These are phyloP conservation scores for Nasonovia ribisnigri DNA, from an alignment of 2,888 invertebrate genomes.

Conservation along the genomic window DNA sequence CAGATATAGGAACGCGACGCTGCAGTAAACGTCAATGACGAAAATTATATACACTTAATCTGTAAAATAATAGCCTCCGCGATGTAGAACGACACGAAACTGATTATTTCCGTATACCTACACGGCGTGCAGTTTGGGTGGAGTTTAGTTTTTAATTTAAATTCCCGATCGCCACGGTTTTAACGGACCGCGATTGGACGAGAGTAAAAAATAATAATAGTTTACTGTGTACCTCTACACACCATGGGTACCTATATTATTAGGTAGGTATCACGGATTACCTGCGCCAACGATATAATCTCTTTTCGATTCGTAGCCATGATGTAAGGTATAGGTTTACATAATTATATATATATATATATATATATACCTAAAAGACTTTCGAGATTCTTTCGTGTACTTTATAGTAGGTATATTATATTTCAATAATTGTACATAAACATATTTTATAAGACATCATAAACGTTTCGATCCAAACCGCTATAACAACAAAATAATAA, in stretches of 20 bases:
- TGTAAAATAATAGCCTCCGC: constrained; percentile 21
- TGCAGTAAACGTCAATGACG: background rate
- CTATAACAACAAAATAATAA: background rate
- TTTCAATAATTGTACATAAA: background rate
- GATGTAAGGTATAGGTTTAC: background rate
- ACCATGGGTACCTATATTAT: too few species aligned
- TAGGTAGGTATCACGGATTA: background rate
- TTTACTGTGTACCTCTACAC: too few species aligned
- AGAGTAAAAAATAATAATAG: background rate
- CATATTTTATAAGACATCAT: background rate
- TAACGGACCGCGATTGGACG: background rate
- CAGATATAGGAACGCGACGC: background rate
- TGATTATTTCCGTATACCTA: background rate
- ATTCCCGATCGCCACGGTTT: background rate
- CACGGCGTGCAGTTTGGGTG: background rate
- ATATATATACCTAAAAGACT: background rate
- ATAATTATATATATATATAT: background rate
- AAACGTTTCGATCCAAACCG: background rate
- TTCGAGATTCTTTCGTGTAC: background rate
- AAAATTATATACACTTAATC: constrained; percentile 28
- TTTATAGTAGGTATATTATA: background rate
- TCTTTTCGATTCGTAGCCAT: background rate
- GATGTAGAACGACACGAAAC: background rate
- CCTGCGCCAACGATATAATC: background rate
- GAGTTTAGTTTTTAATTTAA: constrained; percentile 17